Conservation (phyloP, 2,113 vertebrate genomes). For the Neogale vison region DNA sequence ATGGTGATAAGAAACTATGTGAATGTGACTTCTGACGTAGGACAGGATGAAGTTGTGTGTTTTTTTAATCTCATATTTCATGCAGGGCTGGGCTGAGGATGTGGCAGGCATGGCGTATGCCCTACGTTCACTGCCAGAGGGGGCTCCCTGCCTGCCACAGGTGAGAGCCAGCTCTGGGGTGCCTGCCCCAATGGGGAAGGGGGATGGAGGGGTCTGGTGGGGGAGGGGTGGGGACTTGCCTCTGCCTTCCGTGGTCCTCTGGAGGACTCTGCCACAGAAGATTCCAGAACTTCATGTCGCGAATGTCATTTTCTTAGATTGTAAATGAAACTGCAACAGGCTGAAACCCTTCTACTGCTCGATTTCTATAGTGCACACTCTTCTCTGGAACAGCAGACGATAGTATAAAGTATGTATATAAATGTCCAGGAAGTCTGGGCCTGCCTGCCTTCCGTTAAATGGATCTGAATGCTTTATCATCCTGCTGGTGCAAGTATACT, state of each 20-base stretch:
- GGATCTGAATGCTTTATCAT: background rate
- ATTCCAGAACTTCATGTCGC: background rate
- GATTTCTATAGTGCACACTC: background rate
- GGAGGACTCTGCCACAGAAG: background rate
- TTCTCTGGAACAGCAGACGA: background rate
- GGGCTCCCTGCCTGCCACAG: conserved; percentile 83
- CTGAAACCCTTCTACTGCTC: background rate
- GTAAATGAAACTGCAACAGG: background rate
- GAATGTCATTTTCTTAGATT: conserved; percentile 35
- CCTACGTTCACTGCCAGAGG: conserved; percentile 82
- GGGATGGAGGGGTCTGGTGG: background rate
- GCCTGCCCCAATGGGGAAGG: conserved; percentile 53
- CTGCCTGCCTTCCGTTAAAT: background rate
- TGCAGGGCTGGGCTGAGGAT: conserved; percentile 83
- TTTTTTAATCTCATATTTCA: conserved; percentile 81
- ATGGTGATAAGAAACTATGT: conserved; percentile 62
- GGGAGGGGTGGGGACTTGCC: conserved; percentile 30
- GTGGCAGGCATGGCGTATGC: conserved; percentile 82
- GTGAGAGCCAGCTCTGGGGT: conserved; percentile 82
- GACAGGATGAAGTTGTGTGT: conserved; percentile 80
- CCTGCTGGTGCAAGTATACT: background rate
- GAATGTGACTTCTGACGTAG: conserved; percentile 68
- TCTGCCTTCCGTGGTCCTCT: background rate
- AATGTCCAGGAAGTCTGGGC: background rate
- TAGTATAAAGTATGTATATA: background rate